phyloP scores from a whole-genome alignment of 2,888 invertebrate genomes.

The Drosophila rellima region DNA sequence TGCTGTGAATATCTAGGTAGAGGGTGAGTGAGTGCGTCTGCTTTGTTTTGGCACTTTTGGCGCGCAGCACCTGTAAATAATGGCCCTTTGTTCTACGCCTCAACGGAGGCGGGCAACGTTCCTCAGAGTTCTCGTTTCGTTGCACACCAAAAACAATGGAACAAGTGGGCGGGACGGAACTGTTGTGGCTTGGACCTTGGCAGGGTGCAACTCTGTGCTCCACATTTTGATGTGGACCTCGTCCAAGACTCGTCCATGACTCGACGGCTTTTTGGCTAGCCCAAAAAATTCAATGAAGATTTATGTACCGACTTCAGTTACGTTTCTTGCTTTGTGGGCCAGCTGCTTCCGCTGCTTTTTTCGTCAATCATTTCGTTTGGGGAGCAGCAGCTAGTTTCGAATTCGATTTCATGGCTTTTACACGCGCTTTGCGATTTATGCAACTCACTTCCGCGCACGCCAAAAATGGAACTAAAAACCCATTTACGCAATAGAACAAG shows the following conservation, averaged over 20 bases:
- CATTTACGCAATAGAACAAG: constrained; percentile 79
- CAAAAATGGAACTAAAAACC: constrained; percentile 69
- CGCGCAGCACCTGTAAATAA: constrained; percentile 80
- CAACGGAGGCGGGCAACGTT: constrained; percentile 57
- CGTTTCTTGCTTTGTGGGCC: constrained; percentile 56
- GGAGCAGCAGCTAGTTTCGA: constrained; percentile 65
- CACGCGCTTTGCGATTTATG: constrained; percentile 80
- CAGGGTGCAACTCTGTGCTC: constrained; percentile 16
- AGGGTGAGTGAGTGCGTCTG: constrained; percentile 68
- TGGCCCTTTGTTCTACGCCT: constrained; percentile 80
- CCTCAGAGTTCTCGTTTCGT: constrained; percentile 50
- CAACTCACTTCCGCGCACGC: constrained; percentile 73
- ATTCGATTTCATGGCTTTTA: constrained; percentile 80
- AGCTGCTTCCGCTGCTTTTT: constrained; percentile 61
- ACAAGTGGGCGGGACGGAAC: constrained; percentile 16
- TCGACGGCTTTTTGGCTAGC: constrained; percentile 61
- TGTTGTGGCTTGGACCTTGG: neutral
- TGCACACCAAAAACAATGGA: constrained; percentile 63
- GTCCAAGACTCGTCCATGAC: constrained; percentile 59
- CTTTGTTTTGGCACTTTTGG: constrained; percentile 81
- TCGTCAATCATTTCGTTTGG: constrained; percentile 72
- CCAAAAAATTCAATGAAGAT: constrained; percentile 72
- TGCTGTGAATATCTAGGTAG: constrained; percentile 24
- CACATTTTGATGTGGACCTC: constrained; percentile 42
- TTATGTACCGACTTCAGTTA: constrained; percentile 71